Conservation (phyloP, 2,797 vertebrate genomes). For the Poeciliopsis infans region DNA sequence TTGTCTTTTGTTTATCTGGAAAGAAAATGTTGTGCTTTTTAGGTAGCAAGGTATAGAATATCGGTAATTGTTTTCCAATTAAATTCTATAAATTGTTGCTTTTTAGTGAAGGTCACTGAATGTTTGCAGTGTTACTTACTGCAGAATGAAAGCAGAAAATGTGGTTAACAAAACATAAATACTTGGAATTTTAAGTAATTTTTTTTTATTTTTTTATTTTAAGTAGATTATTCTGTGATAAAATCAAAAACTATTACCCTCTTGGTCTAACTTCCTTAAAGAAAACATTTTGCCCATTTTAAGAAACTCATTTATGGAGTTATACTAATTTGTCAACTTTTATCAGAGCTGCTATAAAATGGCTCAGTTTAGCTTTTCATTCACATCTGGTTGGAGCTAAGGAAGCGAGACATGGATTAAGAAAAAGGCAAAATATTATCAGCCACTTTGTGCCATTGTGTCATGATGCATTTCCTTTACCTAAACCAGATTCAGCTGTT, state of each 20-base stretch:
- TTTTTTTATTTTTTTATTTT: too few species aligned
- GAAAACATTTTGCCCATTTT: slow-evolving; percentile 11
- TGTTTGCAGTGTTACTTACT: not conserved
- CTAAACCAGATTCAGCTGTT: not conserved
- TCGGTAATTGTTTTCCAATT: not conserved
- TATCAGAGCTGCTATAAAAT: slow-evolving; percentile 30
- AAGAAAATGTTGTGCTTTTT: not conserved
- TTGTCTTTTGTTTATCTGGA: not conserved
- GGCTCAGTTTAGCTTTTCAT: slow-evolving; percentile 10
- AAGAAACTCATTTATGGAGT: not conserved
- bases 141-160: not conserved
- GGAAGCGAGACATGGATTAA: not conserved
- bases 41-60: too few species aligned
- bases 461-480: not conserved
- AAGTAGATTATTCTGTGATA: too few species aligned
- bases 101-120: not conserved
- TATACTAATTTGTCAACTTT: slow-evolving; percentile 7
- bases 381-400: not conserved
- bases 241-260: slow-evolving; percentile 1
- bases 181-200: too few species aligned
- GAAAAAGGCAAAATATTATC: not conserved
- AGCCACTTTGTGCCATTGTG: not conserved
- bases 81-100: not conserved
- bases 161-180: not conserved
- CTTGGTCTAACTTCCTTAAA: slow-evolving; percentile 9